These are phyloP conservation scores for Silurus asotus DNA, from an alignment of 2,113 vertebrate genomes.

Conservation along the genomic window DNA sequence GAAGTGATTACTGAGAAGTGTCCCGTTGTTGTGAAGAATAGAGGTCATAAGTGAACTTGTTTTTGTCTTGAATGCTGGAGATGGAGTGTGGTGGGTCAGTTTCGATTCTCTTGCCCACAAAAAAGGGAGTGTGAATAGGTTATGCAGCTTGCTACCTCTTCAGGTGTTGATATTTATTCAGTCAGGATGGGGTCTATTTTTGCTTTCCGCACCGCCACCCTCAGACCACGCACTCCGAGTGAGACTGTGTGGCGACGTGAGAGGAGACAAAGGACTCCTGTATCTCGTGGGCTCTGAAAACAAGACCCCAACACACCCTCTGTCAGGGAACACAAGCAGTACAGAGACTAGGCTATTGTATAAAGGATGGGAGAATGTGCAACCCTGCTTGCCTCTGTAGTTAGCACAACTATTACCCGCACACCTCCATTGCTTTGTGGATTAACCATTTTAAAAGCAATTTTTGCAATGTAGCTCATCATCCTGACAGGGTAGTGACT, in stretches of 20 bases:
- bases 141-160: slow-evolving; percentile 17
- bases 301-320: slow-evolving; percentile 51
- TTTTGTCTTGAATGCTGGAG: slow-evolving; percentile 12
- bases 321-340: slow-evolving; percentile 47
- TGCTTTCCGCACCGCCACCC: slow-evolving; percentile 34
- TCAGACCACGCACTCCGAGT: slow-evolving; percentile 21
- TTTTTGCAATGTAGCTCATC: neutral
- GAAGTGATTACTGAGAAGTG: slow-evolving; percentile 7
- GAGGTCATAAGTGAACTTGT: slow-evolving; percentile 30
- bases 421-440: neutral
- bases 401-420: slow-evolving; percentile 15
- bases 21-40: neutral
- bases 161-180: slow-evolving; percentile 41
- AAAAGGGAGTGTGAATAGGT: slow-evolving; percentile 9
- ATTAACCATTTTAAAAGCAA: slow-evolving; percentile 11
- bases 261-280: slow-evolving; percentile 49
- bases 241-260: slow-evolving; percentile 40
- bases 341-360: slow-evolving; percentile 42
- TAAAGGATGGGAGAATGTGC: slow-evolving; percentile 30
- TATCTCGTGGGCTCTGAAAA: slow-evolving; percentile 47
- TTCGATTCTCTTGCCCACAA: slow-evolving; percentile 14
- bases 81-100: slow-evolving; percentile 14
- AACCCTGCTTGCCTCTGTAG: slow-evolving; percentile 28
- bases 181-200: slow-evolving; percentile 43
- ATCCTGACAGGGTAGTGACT: neutral